Conservation (phyloP, 2,797 vertebrate species). For the Falco columbarius region DNA sequence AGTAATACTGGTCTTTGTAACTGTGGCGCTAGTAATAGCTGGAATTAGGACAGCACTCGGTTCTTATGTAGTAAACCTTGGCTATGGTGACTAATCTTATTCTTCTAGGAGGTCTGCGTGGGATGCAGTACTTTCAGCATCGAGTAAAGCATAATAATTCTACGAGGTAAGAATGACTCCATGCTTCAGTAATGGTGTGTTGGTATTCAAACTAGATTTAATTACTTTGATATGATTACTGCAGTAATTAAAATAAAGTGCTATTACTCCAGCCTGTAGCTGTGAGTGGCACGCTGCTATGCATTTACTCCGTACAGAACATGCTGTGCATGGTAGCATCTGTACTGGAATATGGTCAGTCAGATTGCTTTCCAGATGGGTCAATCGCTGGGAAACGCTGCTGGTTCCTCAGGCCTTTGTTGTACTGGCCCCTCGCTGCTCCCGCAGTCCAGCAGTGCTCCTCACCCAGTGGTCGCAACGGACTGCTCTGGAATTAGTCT, state of each 20-base stretch:
- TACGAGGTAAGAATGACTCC: not conserved
- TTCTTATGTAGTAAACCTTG: not conserved
- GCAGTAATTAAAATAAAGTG: not conserved
- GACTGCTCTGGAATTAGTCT: not conserved
- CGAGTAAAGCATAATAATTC: not conserved
- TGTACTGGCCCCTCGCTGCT: not conserved
- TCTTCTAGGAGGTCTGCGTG: not conserved
- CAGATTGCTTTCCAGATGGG: not conserved
- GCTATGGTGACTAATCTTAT: not conserved
- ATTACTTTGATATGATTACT: not conserved
- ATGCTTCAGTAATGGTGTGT: not conserved
- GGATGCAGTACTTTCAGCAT: not conserved
- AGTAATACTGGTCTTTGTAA: not conserved
- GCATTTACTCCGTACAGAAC: not conserved
- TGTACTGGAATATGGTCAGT: no score
- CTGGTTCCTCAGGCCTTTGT: not conserved
- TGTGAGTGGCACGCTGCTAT: not conserved
- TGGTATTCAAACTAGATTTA: not conserved
- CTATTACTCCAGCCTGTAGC: not conserved
- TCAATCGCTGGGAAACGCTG: accelerated
- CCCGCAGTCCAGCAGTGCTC: not conserved
- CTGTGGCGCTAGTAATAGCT: not conserved
- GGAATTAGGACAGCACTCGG: not conserved
- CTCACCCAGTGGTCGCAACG: accelerated
- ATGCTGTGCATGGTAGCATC: not conserved